A percentile compares a stretch with the other conserved stretches of the same genome.
Conservation (phyloP, 2,888 invertebrate species). For the Peribatodes rhomboidaria region DNA sequence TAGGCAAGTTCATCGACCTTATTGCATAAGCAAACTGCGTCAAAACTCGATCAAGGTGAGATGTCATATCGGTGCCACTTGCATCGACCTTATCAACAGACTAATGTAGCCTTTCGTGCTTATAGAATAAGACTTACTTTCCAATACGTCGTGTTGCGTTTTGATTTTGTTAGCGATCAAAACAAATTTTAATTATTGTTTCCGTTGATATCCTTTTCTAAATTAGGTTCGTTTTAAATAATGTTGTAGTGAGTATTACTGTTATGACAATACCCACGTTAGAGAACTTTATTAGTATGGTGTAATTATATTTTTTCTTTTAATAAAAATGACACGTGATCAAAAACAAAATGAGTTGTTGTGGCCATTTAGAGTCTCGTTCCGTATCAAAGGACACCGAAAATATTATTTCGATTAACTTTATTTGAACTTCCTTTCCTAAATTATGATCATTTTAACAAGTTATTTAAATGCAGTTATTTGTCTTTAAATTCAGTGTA, state of each 20-base stretch:
- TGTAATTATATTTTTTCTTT: conserved; percentile 4
- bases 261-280: conserved; percentile 14
- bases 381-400: too few species aligned
- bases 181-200: conserved; percentile 28
- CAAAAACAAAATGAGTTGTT: conserved; percentile 7
- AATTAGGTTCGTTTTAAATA: conserved; percentile 21
- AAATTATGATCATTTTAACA: too few species aligned
- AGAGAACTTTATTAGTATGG: conserved; percentile 14
- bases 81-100: conserved; percentile 36
- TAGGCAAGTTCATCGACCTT: conserved; percentile 66
- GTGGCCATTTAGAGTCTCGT: background rate
- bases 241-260: conserved; percentile 37
- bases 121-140: conserved; percentile 25
- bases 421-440: too few species aligned
- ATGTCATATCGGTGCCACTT: conserved; percentile 56
- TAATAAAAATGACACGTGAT: conserved; percentile 16
- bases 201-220: conserved; percentile 25
- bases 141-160: background rate
- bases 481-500: too few species aligned
- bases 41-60: conserved; percentile 81
- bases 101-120: conserved; percentile 35
- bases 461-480: too few species aligned
- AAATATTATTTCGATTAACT: too few species aligned
- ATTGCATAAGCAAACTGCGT: conserved; percentile 77
- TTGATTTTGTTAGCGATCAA: conserved; percentile 3